These are phyloP conservation scores for Triplophysa bombifrons DNA, from an alignment of 2,797 vertebrate genomes.

Conservation along the genomic window DNA sequence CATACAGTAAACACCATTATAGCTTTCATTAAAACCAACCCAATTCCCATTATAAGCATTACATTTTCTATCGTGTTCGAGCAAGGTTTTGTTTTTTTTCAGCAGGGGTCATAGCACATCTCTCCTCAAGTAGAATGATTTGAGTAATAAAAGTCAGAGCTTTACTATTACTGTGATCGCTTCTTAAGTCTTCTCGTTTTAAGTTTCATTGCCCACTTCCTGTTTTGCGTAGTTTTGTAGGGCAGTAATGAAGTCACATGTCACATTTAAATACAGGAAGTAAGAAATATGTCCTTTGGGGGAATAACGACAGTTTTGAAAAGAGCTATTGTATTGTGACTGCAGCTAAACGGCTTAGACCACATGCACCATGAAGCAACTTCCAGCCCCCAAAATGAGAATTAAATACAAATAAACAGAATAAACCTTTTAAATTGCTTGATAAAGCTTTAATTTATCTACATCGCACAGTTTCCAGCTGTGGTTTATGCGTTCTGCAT, in stretches of 20 bases:
- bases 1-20: no score
- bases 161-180: no score
- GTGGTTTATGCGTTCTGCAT: conserved; percentile 64
- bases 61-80: no score
- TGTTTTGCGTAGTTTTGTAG: not conserved
- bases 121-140: no score
- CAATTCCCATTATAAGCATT: no score
- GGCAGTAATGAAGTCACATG: not conserved
- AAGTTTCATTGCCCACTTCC: not conserved
- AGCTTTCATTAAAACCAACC: no score
- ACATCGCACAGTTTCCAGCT: conserved; percentile 72
- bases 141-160: no score
- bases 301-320: not conserved
- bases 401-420: not conserved
- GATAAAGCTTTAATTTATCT: conserved; percentile 71
- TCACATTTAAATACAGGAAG: conserved; percentile 2
- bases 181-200: not conserved
- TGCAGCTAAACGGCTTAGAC: not conserved
- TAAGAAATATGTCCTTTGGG: not conserved
- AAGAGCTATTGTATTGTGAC: not conserved
- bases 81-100: no score
- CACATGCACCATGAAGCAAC: not conserved
- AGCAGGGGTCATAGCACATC: no score
- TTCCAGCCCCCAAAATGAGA: not conserved
- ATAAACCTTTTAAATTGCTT: conserved; percentile 70